Evolutionary conservation across 2,797 vertebrate species (phyloP), one percentile per base, ranked within the genome.

Genomic region (Carcharodon carcharias): DNA sequence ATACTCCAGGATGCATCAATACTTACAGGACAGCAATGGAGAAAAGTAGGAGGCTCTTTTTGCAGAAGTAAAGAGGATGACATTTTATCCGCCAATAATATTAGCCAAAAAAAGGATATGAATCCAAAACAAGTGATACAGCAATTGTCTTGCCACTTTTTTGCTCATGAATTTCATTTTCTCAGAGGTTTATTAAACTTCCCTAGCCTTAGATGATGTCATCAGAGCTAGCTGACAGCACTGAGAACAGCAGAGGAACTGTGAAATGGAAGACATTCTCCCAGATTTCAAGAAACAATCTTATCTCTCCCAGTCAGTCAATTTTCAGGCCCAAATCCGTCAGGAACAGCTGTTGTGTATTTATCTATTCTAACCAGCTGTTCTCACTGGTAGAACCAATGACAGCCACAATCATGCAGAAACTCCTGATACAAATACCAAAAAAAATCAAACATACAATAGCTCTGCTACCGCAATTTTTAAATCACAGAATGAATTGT

Each of bases 241-340:
- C 50, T 0, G 31, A 56, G 11, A 56, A 58, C 31, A 95, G 26
- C 94, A 35, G 50, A 95, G 65, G 50, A 77, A 73, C 16, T 54
- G 94, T 95, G 69, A 50, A 95, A 77, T 54, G 69, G 94, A 54
- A 77, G 69, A 58, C 50, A 73, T 26, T 16, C 7, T 31, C 94
- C 67, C 69, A 95, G 67, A 73, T 95, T 71, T 95, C 45, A 73
- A 28, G 69, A 71, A 95, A 95, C 94, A 95, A 95, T 73, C 50
- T 95, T 77, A 95, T 95, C 67, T 73, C 94, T 95, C 50, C 45
- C 65, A 95, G 94, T 95, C 94, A 95, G 50, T 95, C 94, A 77
- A 95, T 77, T 77, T 95, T 95, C 94, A 73, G 69, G 50, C 16
- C 94, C 69, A 95, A 95, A 95, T 95, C 94, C 3, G 6, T 73